Conservation (phyloP, 2,113 vertebrate genomes). For the Arenaria interpres region DNA sequence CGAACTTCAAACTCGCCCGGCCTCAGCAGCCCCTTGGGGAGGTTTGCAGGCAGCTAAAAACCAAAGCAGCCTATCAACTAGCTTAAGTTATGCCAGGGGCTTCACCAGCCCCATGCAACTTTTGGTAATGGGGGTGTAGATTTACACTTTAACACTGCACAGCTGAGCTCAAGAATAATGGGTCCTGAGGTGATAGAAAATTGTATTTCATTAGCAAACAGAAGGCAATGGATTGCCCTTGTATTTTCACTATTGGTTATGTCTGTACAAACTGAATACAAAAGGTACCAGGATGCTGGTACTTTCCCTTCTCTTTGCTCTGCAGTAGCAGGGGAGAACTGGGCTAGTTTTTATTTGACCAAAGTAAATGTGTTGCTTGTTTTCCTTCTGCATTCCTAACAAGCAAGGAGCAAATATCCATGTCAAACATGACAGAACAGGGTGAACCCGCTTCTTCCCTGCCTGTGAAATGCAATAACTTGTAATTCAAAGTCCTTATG, state of each 20-base stretch:
- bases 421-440: not conserved
- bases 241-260: not conserved
- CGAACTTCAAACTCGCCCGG: not conserved
- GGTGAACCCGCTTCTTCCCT: not conserved
- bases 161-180: not conserved
- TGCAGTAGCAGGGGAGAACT: not conserved
- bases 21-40: not conserved
- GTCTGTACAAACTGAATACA: not conserved
- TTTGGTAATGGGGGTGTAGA: not conserved
- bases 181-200: not conserved
- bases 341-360: not conserved
- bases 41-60: not conserved
- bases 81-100: not conserved
- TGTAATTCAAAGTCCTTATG: not conserved
- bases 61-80: not conserved
- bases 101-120: not conserved
- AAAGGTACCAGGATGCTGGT: not conserved
- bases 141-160: not conserved
- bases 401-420: not conserved
- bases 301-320: not conserved
- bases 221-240: not conserved
- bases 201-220: not conserved
- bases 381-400: not conserved
- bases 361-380: not conserved
- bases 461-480: not conserved